A percentile compares a stretch with the other conserved stretches of the same genome.
Conservation (phyloP, 2,797 vertebrate genomes). For the Meriones psammophilus region DNA sequence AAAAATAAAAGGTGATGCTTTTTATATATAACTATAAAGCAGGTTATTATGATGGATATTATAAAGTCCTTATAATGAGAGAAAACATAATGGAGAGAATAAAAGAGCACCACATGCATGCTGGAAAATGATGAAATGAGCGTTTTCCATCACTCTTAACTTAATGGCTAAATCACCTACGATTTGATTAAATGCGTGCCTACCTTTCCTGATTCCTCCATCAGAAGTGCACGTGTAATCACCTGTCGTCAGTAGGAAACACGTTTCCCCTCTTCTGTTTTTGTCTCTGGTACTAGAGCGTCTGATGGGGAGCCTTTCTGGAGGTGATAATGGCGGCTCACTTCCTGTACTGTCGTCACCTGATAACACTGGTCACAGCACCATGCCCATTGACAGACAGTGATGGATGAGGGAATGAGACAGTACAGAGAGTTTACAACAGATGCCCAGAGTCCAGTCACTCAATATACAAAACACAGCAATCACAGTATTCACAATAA, state of each 20-base stretch:
- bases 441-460: conserved; percentile 83
- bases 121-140: conserved; percentile 76
- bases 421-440: conserved; percentile 90
- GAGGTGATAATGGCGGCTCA: conserved; percentile 96
- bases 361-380: conserved; percentile 94
- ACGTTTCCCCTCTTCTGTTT: conserved; percentile 94
- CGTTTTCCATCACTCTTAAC: conserved; percentile 76
- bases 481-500: conserved; percentile 78
- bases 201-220: conserved; percentile 96
- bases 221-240: conserved; percentile 96
- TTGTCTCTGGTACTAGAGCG: conserved; percentile 96
- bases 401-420: conserved; percentile 89
- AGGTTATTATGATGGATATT: conserved; percentile 48
- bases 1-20: conserved; percentile 66
- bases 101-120: conserved; percentile 71
- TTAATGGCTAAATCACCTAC: conserved; percentile 82
- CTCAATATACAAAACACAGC: conserved; percentile 84
- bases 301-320: conserved; percentile 94
- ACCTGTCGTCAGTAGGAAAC: conserved; percentile 97
- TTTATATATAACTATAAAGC: conserved; percentile 79
- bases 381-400: conserved; percentile 90
- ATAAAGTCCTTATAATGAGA: conserved; percentile 75
- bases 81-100: conserved; percentile 70
- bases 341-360: conserved; percentile 97
- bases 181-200: conserved; percentile 88